Evolutionary conservation across 2,888 invertebrate species (phyloP).

Genomic region (Dicyrtomina minuta): DNA sequence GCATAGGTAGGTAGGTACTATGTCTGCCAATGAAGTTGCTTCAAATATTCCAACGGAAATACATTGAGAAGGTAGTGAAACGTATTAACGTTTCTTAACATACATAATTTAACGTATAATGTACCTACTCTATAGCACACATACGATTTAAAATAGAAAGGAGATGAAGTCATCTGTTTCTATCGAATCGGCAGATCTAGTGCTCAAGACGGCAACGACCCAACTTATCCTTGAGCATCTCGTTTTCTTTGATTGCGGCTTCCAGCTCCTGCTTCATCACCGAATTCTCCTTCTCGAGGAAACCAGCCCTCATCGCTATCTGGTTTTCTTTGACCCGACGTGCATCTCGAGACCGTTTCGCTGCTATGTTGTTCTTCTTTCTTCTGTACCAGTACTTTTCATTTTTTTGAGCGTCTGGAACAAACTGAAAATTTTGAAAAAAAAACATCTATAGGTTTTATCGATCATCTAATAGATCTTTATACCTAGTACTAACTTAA

Average conservation of each 20-base stretch:
- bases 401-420: conserved; percentile 94
- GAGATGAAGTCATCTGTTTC: too few relatives aligned
- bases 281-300: conserved; percentile 93
- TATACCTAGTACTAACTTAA: neutral
- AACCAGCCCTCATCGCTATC: conserved; percentile 92
- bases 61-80: too few relatives aligned
- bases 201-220: conserved; percentile 31
- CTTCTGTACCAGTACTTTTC: conserved; percentile 97
- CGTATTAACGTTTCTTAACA: too few relatives aligned
- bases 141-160: too few relatives aligned
- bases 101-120: too few relatives aligned
- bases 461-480: neutral
- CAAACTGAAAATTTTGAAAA: conserved; percentile 66
- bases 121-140: too few relatives aligned
- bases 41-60: too few relatives aligned
- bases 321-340: conserved; percentile 97
- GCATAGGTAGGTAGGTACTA: too few relatives aligned
- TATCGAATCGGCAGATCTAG: too few relatives aligned
- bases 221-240: conserved; percentile 63
- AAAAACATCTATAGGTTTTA: neutral
- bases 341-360: conserved; percentile 92
- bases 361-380: conserved; percentile 97
- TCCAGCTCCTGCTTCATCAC: conserved; percentile 86
- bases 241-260: conserved; percentile 86
- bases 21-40: too few relatives aligned